phyloP scores from a whole-genome alignment of 2,888 invertebrate genomes.

The Monopis laevigella region DNA sequence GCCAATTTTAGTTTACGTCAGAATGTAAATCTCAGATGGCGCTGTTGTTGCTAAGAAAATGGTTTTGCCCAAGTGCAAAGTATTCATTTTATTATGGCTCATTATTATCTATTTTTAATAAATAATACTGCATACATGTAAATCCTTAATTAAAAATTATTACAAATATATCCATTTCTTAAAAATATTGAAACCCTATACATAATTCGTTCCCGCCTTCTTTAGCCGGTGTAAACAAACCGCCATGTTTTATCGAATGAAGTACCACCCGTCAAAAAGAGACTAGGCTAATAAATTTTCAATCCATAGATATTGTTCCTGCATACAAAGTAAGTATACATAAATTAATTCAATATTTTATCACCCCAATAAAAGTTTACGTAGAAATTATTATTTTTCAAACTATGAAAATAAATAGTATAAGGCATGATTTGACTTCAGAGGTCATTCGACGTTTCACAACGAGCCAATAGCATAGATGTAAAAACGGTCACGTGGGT shows the following conservation, averaged over 20 bases:
- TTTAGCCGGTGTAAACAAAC: constrained; percentile 69
- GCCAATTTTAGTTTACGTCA: constrained; percentile 38
- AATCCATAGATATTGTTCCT: not conserved
- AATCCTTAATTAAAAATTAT: no score
- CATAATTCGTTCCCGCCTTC: constrained; percentile 56
- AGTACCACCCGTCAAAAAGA: constrained; percentile 18
- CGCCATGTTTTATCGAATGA: constrained; percentile 59
- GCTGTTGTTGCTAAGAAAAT: constrained; percentile 24
- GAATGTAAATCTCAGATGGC: constrained; percentile 16
- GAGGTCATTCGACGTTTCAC: constrained; percentile 33
- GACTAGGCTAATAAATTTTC: not conserved
- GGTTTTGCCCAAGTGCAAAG: constrained; percentile 54
- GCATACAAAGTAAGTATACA: no score
- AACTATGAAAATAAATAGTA: no score
- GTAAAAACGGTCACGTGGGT: constrained; percentile 59
- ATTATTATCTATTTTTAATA: no score
- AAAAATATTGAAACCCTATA: no score
- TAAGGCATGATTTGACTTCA: constrained; percentile 28
- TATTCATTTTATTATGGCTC: no score
- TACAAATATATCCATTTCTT: no score
- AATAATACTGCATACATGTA: no score
- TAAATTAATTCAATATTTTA: not conserved
- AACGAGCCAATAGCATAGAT: constrained; percentile 46
- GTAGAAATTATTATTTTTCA: no score
- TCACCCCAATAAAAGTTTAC: no score